These are phyloP conservation scores for Galaxias olidus DNA, from an alignment of 2,797 vertebrate genomes.

Conservation along the genomic window DNA sequence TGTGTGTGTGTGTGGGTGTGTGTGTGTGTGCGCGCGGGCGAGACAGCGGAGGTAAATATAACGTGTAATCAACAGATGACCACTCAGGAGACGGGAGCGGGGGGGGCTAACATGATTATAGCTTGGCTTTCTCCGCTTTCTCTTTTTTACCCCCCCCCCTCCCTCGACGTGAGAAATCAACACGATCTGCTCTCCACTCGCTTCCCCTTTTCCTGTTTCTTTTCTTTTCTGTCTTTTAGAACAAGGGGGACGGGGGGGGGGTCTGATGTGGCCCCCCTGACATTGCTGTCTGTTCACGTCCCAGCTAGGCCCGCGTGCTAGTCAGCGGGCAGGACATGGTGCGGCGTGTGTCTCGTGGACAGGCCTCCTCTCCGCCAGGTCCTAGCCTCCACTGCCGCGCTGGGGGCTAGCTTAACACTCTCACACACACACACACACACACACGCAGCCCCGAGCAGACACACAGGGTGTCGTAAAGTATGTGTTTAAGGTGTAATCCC, in stretches of 20 bases:
- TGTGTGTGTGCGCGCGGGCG: constrained; percentile 55
- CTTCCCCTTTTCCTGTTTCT: constrained; percentile 40
- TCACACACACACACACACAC: constrained; percentile 8
- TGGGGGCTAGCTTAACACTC: neutral
- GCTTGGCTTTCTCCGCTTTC: constrained; percentile 74
- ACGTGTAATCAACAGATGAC: constrained; percentile 89
- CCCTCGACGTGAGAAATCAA: constrained; percentile 70
- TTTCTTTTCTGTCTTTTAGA: constrained; percentile 28
- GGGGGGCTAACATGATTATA: constrained; percentile 80
- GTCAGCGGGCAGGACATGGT: too few relatives aligned
- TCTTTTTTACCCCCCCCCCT: constrained; percentile 37
- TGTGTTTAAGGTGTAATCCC: constrained; percentile 65
- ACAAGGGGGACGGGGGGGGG: too few relatives aligned
- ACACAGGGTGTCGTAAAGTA: constrained; percentile 69
- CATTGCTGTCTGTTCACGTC: neutral
- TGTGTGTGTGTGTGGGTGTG: constrained; percentile 49
- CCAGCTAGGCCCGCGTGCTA: neutral
- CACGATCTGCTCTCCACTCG: constrained; percentile 61
- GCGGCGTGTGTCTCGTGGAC: too few relatives aligned
- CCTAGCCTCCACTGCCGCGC: too few relatives aligned
- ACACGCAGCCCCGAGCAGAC: neutral
- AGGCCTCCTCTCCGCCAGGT: too few relatives aligned
- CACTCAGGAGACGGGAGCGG: constrained; percentile 68
- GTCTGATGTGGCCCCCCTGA: neutral
- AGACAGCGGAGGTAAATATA: constrained; percentile 85